These are phyloP conservation scores for Diplodus puntazzo DNA, from an alignment of 2,797 vertebrate genomes.

Conservation along the genomic window DNA sequence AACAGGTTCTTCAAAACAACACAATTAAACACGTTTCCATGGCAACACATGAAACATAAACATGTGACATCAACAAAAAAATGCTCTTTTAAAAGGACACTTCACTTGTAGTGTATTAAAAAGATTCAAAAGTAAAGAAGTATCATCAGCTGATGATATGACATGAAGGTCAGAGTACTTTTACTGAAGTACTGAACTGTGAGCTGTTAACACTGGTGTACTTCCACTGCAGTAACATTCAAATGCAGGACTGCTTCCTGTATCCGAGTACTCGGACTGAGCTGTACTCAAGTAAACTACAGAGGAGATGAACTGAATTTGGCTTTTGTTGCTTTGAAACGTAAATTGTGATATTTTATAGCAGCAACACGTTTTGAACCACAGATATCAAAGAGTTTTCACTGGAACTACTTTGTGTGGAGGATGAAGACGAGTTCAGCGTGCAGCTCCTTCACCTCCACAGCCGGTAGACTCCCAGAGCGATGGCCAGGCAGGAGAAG, in stretches of 20 bases:
- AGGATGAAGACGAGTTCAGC: background rate
- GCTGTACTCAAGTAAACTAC: background rate
- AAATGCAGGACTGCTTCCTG: background rate
- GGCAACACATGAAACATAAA: background rate
- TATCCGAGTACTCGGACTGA: background rate
- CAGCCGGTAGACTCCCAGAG: conserved; percentile 92
- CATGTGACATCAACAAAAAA: too few species aligned
- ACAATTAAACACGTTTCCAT: background rate
- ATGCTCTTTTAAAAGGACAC: too few species aligned
- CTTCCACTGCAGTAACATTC: background rate
- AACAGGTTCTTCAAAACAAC: background rate
- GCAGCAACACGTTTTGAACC: background rate
- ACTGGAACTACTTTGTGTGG: background rate
- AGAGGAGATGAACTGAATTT: background rate
- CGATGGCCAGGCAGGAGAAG: conserved; percentile 94
- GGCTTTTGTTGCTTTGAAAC: too few species aligned
- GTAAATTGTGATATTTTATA: background rate
- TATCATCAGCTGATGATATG: background rate
- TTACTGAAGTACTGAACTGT: background rate
- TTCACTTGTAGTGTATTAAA: background rate
- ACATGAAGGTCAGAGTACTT: background rate
- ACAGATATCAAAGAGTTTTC: background rate
- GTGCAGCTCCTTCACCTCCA: conserved; percentile 86
- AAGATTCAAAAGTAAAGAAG: background rate
- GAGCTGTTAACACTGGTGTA: background rate